A percentile compares a stretch with the other conserved stretches of the same genome.
phyloP scores from a whole-genome alignment of 2,113 vertebrate genomes.

The Coreoperca whiteheadi region DNA sequence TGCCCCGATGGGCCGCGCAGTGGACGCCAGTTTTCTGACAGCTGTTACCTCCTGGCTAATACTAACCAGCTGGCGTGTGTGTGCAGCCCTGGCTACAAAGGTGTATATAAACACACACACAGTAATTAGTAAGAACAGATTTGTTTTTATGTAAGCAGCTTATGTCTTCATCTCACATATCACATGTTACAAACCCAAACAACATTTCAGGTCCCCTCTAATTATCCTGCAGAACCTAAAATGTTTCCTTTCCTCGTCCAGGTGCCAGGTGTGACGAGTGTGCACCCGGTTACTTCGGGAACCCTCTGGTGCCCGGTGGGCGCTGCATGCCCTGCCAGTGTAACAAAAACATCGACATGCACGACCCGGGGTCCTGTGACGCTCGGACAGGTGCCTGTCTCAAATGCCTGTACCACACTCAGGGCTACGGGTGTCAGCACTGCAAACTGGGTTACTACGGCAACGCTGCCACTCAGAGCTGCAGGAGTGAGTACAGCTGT shows the following conservation, averaged over 20 bases:
- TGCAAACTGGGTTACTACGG: conserved; percentile 93
- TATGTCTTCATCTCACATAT: conserved; percentile 17
- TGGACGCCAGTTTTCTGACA: conserved; percentile 91
- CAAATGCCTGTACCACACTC: conserved; percentile 92
- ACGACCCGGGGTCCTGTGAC: conserved; percentile 90
- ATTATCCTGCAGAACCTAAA: conserved; percentile 1
- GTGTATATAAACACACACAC: conserved; percentile 44
- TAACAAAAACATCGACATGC: conserved; percentile 92
- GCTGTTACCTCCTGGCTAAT: conserved; percentile 88
- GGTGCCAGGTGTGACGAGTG: conserved; percentile 93
- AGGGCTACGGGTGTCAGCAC: conserved; percentile 88
- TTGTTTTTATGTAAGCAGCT: conserved; percentile 34
- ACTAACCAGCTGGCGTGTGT: conserved; percentile 89
- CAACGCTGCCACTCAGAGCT: conserved; percentile 89
- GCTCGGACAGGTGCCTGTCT: conserved; percentile 86
- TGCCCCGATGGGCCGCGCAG: conserved; percentile 93
- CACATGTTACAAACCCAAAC: conserved; percentile 19
- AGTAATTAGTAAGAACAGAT: background rate
- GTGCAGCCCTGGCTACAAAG: conserved; percentile 86
- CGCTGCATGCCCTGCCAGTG: conserved; percentile 90
- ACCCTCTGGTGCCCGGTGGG: conserved; percentile 87
- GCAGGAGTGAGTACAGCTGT: conserved; percentile 89
- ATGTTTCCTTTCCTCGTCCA: conserved; percentile 43
- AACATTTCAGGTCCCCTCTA: conserved; percentile 19
- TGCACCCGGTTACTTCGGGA: conserved; percentile 91